phyloP scores from a whole-genome alignment of 2,113 vertebrate species.

The Sphaerodactylus townsendi region DNA sequence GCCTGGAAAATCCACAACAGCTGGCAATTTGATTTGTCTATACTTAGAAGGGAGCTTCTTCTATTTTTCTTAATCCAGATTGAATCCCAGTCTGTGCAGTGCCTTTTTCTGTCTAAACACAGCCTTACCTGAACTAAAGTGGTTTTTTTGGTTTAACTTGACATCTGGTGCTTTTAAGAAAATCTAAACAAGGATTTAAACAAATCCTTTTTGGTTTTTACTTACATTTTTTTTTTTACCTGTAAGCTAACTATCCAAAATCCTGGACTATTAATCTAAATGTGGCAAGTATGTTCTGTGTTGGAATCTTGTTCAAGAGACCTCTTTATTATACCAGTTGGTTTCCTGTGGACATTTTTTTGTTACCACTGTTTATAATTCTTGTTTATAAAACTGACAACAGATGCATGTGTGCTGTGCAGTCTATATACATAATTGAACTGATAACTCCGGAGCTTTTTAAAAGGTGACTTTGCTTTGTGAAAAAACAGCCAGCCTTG shows the following conservation, averaged over 20 bases:
- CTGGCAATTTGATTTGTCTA: not conserved
- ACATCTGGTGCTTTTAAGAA: slow-evolving; percentile 8
- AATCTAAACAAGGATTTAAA: not conserved
- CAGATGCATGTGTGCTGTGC: not conserved
- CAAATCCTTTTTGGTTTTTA: not conserved
- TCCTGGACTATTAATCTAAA: not conserved
- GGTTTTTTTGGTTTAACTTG: slow-evolving; percentile 8
- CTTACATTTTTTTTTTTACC: not conserved
- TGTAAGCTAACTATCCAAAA: not conserved
- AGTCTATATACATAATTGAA: not conserved
- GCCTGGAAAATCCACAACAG: no score
- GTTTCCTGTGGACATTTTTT: slow-evolving; percentile 14
- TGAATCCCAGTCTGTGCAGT: not conserved
- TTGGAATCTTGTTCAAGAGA: not conserved
- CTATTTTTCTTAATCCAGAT: not conserved
- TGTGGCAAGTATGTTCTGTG: not conserved
- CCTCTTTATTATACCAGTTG: not conserved
- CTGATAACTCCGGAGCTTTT: not conserved
- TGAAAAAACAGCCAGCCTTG: not conserved
- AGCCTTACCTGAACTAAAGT: not conserved
- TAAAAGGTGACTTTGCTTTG: not conserved
- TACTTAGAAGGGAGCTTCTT: not conserved
- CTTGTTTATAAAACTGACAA: slow-evolving; percentile 23
- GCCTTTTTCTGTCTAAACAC: not conserved
- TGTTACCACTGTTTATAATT: slow-evolving; percentile 9